Base-by-base conservation (phyloP, 2,113 vertebrate species). In the Psilopsiagon aurifrons region DNA sequence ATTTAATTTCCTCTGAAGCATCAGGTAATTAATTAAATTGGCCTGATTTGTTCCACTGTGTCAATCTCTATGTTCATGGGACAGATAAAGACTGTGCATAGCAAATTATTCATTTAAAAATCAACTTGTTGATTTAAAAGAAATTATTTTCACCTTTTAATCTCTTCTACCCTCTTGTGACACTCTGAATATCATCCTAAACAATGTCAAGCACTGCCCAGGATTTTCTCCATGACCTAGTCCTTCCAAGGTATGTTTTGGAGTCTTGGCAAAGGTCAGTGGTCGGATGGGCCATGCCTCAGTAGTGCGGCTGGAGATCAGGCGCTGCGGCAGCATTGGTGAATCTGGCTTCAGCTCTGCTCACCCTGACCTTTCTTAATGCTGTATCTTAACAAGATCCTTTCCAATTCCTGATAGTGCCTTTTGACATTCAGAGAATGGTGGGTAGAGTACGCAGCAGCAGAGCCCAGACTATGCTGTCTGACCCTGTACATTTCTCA, bases 11-110 rank as follows among this genome's bases (percentile, higher is more conserved):
- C 47, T 91, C 27, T 89, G 77, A 92, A 92, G 78, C 66, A 86
- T 89, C 29, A 60, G 52, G 7, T 75, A 86, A 91, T 78, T 88
- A 78, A 94, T 92, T 69, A 82, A 84, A 82, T 64, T 78, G 33
- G 86, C 73, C 89, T 57, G 33, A 92, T 85, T 94, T 93, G 33
- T 86, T 93, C 90, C 64, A 68, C 59, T 83, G 41, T 80, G 52
- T 52, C 78, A 83, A 0, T 62, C 59, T 89, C 25, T 54, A 22
- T 88, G n/a, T 94, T 88, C 75, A 24, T 24, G 54, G 62, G 82
- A 49, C 57, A 67, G 70, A 83, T 62, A 52, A 84, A 87, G 25
- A 46, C 23, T 52, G 17, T 27, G n/a, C 44, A 62, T 47, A 68
- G 37, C 41, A 82, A 92, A 73, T 33, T n/a, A 67, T 0, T 2